Evolutionary conservation across 2,888 invertebrate species (phyloP), one percentile per base, ranked within the genome.

Genomic region (Trissonchulus sp.): DNA sequence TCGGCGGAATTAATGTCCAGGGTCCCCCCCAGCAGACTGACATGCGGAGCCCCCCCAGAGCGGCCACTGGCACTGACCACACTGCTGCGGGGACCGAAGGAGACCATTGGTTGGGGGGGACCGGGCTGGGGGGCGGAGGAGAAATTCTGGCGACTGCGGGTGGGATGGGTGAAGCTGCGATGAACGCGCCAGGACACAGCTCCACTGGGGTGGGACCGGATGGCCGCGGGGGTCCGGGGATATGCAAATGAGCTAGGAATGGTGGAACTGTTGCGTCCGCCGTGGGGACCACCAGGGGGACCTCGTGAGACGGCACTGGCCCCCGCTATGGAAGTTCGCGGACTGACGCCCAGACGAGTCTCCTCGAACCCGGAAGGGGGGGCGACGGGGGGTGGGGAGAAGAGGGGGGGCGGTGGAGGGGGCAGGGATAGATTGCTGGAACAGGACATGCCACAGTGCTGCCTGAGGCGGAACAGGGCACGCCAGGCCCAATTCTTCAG

Each of bases 401-500:
- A 48, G 8, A 48, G 48, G 48, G 48, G 8, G 23, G 48, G 8
- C 23, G 48, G 48, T 8, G 48, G 48, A 48, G 48, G 48, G 8
- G 68, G 68, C 8, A 65, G 35, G 33, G 68, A 65, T 18, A 65
- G 31, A 28, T 65, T 65, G 35, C 68, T 65, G 33, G 68, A 65
- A 33, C 68, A 30, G 35, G 33, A 33, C 68, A 65, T 65, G 8
- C 68, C 68, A 34, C 68, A 65, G 31, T 34, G 68, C 68, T 48
- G 48, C 8, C 48, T 8, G 8, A 48, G 48, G 8, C 48, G 48
- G 8, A 8, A 48, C 8, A 48, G 23, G 48, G 48, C 48, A 48
- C 48, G 8, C 8, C 8, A 48, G 8, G 23, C 23, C 28, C 76
- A 73, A 2, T 72, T 72, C 33, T 78, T 75, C 71, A 82, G 76